Evolutionary conservation across 2,888 invertebrate genomes (phyloP).

Genomic region (Patella ulyssiponensis): DNA sequence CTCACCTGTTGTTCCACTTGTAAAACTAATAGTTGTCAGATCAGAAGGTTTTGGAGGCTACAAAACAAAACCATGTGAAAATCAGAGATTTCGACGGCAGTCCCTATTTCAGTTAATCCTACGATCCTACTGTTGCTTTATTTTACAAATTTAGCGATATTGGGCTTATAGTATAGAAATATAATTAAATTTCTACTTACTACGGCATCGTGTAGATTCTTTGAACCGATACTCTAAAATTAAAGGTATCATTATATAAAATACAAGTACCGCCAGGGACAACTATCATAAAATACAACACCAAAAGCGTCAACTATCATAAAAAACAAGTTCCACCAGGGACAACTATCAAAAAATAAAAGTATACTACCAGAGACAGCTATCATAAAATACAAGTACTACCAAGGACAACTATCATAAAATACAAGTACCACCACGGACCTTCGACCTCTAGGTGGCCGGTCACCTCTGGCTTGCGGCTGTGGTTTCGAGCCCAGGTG

Average conservation of each 20-base stretch:
- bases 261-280: neutral
- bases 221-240: slow-evolving; percentile 48
- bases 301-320: no score
- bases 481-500: no score
- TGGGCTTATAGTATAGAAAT: neutral
- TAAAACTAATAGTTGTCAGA: slow-evolving; percentile 95
- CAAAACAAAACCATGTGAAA: slow-evolving; percentile 16
- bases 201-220: slow-evolving; percentile 45
- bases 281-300: no score
- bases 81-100: no score
- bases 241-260: neutral
- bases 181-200: slow-evolving; percentile 36
- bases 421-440: no score
- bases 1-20: slow-evolving; percentile 81
- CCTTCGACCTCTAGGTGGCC: no score
- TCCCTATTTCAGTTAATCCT: neutral
- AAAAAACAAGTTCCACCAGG: no score
- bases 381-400: no score
- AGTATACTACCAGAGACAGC: no score
- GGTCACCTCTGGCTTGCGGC: no score
- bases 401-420: no score
- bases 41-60: slow-evolving; percentile 62
- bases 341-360: no score
- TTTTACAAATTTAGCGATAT: neutral
- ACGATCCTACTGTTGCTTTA: neutral